phyloP scores from a whole-genome alignment of 2,888 invertebrate genomes.

The Abrostola tripartita region DNA sequence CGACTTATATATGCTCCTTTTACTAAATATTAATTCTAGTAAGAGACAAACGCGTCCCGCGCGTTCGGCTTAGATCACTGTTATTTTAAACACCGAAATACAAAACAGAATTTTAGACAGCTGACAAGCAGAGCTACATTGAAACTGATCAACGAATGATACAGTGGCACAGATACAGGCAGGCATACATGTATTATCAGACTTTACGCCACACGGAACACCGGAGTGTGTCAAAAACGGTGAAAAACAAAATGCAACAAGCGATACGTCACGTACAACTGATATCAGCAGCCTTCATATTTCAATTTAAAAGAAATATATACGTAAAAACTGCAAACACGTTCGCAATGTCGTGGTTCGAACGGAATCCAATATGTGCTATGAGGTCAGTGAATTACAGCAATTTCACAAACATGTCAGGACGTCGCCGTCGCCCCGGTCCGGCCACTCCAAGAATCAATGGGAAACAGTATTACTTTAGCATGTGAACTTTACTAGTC shows the following conservation, averaged over 20 bases:
- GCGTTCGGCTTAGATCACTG: too few relatives aligned
- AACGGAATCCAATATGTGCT: constrained; percentile 58
- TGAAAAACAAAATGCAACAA: constrained; percentile 32
- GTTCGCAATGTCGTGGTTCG: constrained; percentile 34
- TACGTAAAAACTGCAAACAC: constrained; percentile 43
- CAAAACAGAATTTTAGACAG: neutral
- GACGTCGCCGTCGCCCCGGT: constrained; percentile 5
- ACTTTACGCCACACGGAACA: constrained; percentile 10
- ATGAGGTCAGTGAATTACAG: constrained; percentile 50
- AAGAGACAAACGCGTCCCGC: too few relatives aligned
- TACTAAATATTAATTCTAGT: neutral
- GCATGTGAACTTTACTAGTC: constrained; percentile 21
- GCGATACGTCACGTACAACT: constrained; percentile 43
- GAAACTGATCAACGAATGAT: constrained; percentile 1
- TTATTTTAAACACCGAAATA: too few relatives aligned
- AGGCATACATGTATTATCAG: constrained; percentile 9
- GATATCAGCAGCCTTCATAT: constrained; percentile 38
- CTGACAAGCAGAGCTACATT: neutral
- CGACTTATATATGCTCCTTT: neutral
- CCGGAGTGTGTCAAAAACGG: constrained; percentile 24
- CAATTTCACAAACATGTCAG: constrained; percentile 45
- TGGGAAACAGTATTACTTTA: constrained; percentile 30
- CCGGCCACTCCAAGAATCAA: constrained; percentile 22
- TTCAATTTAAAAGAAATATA: constrained; percentile 41
- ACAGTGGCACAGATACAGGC: constrained; percentile 2